Evolutionary conservation across 2,888 invertebrate species (phyloP).

Genomic region (Clunio marinus): DNA sequence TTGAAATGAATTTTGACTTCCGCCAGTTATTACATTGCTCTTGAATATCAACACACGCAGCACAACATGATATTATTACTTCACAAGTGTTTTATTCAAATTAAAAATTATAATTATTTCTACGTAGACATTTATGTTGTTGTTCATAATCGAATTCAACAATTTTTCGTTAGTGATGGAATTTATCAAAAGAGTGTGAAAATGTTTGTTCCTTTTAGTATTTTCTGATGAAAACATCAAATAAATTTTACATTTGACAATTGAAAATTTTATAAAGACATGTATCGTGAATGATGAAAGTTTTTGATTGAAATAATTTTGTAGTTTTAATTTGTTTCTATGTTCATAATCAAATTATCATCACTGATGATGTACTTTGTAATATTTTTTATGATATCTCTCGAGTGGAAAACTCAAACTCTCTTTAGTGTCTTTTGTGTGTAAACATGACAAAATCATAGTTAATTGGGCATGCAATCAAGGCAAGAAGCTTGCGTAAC

Average conservation of each 20-base stretch:
- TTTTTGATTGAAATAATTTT: no score
- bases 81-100: conserved; percentile 32
- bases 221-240: no score
- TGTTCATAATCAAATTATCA: conserved; percentile 9
- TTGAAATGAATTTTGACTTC: conserved; percentile 29
- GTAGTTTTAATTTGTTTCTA: neutral
- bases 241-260: no score
- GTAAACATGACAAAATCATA: conserved; percentile 37
- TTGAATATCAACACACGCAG: conserved; percentile 28
- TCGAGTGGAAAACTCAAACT: conserved; percentile 27
- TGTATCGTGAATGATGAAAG: no score
- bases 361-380: conserved; percentile 1
- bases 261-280: no score
- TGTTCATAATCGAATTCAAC: no score
- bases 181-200: neutral
- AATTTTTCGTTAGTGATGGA: no score
- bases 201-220: no score
- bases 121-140: neutral
- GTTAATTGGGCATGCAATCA: conserved; percentile 36
- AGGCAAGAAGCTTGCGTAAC: conserved; percentile 30
- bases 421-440: conserved; percentile 19
- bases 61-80: neutral
- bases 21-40: neutral
- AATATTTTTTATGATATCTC: neutral
- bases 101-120: conserved; percentile 37